A percentile compares a stretch with the other conserved stretches of the same genome.
These are phyloP conservation scores for Galago senegalensis DNA, from an alignment of 2,797 vertebrate genomes.

Conservation along the genomic window DNA sequence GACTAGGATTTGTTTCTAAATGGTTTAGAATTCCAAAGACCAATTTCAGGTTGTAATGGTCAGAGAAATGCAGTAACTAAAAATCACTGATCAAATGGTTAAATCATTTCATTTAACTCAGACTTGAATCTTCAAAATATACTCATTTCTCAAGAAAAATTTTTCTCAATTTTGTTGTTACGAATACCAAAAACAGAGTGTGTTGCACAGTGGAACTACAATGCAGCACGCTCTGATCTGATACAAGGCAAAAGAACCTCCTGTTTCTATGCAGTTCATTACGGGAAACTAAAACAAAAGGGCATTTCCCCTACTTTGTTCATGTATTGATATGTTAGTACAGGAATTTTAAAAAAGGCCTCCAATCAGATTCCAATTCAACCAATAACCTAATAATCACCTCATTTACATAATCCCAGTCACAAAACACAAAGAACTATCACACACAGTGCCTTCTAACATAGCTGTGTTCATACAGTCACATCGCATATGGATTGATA, in stretches of 20 bases:
- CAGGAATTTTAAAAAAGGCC: conserved; percentile 8
- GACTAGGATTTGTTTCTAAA: conserved; percentile 55
- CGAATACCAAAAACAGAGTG: not conserved
- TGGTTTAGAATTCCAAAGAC: conserved; percentile 35
- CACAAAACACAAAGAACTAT: not conserved
- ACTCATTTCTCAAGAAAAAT: not conserved
- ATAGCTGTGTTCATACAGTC: not conserved
- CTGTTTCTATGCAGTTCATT: not conserved
- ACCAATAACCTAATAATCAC: not conserved
- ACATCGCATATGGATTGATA: not conserved
- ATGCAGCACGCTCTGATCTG: not conserved
- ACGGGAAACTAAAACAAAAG: conserved; percentile 3
- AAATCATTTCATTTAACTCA: conserved; percentile 32
- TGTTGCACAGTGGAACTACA: not conserved
- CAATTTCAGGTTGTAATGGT: not conserved
- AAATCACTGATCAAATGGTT: conserved; percentile 6
- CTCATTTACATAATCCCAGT: not conserved
- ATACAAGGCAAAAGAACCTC: not conserved
- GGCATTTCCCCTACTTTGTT: not conserved
- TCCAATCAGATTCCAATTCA: not conserved
- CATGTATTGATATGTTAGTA: not conserved
- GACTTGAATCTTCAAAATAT: conserved; percentile 19
- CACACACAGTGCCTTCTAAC: not conserved
- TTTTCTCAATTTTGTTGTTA: conserved; percentile 37
- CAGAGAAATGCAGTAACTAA: conserved; percentile 27